Base-by-base conservation (phyloP, 2,888 invertebrate genomes). In the Melikaiella ostensackeni region DNA sequence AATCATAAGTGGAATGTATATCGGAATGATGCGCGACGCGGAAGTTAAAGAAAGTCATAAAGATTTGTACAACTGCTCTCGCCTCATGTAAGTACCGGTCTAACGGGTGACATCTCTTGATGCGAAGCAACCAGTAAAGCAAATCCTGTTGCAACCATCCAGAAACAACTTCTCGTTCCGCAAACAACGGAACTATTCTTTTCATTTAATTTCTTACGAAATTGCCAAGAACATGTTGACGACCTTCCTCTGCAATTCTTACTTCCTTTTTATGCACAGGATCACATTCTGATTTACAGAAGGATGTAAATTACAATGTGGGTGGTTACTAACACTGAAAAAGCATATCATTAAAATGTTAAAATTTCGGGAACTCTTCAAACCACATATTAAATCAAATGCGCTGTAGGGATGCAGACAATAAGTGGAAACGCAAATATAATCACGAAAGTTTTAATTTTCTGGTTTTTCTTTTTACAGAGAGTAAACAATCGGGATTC, bases 61-160 rank as follows among this genome's bases (percentile, higher is more conserved):
- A 50, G n/a, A 50, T 50, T n/a, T 50, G 50, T 50, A 19, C 61
- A 35, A 75, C 73, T 59, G 64, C 75, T 24, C 70, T 62, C 59
- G 50, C 73, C 57, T 50, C 75, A 64, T 64, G 77, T 76, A 75
- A 77, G 77, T 77, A 79, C 79, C 74, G 77, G 79, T 79, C 75
- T 75, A 79, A 77, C 79, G 74, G 74, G 66, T 79, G 79, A 79
- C 77, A 77, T 75, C 27, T 74, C 11, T 66, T 75, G 73, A 76
- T 70, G 70, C 8, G 50, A 50, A 50, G 50, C 50, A 50, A 50
- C 50, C 50, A 50, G n/a, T 50, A 50, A 50, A 2, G 50, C 50
- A 50, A 50, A 50, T 50, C 8, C 50, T 50, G 50, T 50, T 50
- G 50, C 50, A 50, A 50, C n/a, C 50, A 50, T 50, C 50, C n/a